Evolutionary conservation across 2,113 vertebrate genomes (phyloP), one percentile per base, ranked within the genome.

Genomic region (Tachysurus vachellii): DNA sequence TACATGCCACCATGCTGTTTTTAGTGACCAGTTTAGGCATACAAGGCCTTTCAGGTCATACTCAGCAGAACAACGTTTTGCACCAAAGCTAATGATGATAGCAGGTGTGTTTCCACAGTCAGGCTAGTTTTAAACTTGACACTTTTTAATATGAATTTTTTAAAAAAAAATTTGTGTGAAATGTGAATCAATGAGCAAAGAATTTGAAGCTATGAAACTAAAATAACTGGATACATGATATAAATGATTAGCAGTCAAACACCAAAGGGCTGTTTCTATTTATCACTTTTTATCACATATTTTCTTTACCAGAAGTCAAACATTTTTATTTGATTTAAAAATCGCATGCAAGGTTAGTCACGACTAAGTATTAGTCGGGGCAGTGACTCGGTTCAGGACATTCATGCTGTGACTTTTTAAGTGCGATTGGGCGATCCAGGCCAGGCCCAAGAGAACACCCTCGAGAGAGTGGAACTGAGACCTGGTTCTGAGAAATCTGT

Each of bases 401-500:
- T 47, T 76, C 12, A 47, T 56, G 16, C 14, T 70, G 62, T 70
- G 36, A 36, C 19, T 47, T 76, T 68, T 80, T 10, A 50, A 62
- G 42, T 57, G 10, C 26, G 79, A 44, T 64, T 31, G 16, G 71
- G 36, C 42, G 13, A 59, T 23, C 62, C n/a, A 36, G 61, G 11
- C 59, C 11, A 53, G 83, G 59, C 21, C 68, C 68, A 42, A 73
- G 75, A 54, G 47, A 77, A 28, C 47, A 68, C 36, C 81, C 61
- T 83, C 50, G 53, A 71, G 53, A 86, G 62, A 19, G 23, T 56
- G 44, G 62, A 57, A 59, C 85, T 73, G 64, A 71, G 44, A 14
- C 53, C 26, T 61, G 64, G 36, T 47, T 73, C 62, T 70, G 50
- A 71, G 77, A 50, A 57, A 86, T 86, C 77, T 71, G 23, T 56